These are phyloP conservation scores for Macrobrachium rosenbergii DNA, from an alignment of 1,140 invertebrate genomes.

Conservation along the genomic window DNA sequence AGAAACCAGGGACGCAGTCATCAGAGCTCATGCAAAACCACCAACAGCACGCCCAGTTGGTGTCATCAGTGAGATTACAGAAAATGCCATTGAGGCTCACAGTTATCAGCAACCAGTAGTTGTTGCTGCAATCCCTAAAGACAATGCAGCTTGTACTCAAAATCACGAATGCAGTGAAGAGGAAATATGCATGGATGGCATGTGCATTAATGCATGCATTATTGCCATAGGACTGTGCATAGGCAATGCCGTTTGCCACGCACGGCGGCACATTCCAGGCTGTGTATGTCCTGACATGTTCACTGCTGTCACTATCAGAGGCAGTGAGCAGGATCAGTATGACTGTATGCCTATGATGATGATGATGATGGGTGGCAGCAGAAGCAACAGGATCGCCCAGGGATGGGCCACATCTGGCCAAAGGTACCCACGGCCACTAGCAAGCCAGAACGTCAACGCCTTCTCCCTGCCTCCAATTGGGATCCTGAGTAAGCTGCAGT, in stretches of 20 bases:
- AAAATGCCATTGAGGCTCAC: neutral
- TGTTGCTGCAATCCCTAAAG: neutral
- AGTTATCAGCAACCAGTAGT: neutral
- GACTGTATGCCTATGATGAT: slow-evolving; percentile 52
- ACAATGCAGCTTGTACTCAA: neutral
- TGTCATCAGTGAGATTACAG: neutral
- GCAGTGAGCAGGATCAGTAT: neutral
- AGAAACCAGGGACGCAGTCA: neutral
- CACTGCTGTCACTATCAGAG: slow-evolving; percentile 23
- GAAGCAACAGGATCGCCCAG: neutral
- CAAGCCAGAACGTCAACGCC: slow-evolving; percentile 18
- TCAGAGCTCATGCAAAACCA: neutral
- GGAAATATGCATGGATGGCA: slow-evolving; percentile 41
- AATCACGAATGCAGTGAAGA: slow-evolving; percentile 38
- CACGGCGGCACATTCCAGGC: slow-evolving; percentile 29
- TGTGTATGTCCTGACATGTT: slow-evolving; percentile 50
- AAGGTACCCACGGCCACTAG: neutral
- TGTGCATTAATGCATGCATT: slow-evolving; percentile 39
- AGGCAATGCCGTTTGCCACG: slow-evolving; percentile 37
- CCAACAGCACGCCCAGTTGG: neutral
- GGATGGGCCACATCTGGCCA: neutral
- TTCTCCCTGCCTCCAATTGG: slow-evolving; percentile 19
- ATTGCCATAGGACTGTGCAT: slow-evolving; percentile 32
- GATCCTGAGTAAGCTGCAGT: slow-evolving; percentile 17
- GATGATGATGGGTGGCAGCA: neutral